phyloP scores from a whole-genome alignment of 1,140 invertebrate species.

The Chionoecetes opilio region DNA sequence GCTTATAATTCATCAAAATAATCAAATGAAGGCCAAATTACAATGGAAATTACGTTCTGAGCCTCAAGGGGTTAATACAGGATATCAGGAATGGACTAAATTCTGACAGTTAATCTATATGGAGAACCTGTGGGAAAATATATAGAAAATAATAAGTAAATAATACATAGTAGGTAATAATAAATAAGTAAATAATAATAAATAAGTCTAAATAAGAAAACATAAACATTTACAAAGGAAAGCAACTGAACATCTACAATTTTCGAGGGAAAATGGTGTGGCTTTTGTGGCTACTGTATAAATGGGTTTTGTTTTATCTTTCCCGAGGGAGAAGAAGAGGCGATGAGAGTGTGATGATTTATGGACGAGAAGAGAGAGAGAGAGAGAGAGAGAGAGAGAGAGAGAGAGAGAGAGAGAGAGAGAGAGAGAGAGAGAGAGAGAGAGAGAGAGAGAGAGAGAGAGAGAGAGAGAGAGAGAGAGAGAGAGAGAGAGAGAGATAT shows the following conservation, averaged over 20 bases:
- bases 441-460: slow-evolving; percentile 27
- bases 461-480: neutral
- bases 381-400: slow-evolving; percentile 8
- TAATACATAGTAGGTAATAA: neutral
- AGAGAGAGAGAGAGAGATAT: too few species aligned
- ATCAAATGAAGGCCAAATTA: too few species aligned
- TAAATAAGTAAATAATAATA: neutral
- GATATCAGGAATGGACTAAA: too few species aligned
- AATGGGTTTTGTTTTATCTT: neutral
- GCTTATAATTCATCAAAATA: too few species aligned
- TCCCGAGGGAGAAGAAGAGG: neutral
- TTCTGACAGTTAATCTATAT: too few species aligned
- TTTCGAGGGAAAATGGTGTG: neutral
- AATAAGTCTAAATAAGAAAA: neutral
- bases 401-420: slow-evolving; percentile 12
- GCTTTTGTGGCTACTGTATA: neutral
- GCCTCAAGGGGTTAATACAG: too few species aligned
- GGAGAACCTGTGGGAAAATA: too few species aligned
- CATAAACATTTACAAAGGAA: neutral
- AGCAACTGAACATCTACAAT: neutral
- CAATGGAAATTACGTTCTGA: too few species aligned
- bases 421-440: slow-evolving; percentile 27
- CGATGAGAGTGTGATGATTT: neutral
- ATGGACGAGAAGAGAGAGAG: neutral
- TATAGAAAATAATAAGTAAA: too few species aligned